Conservation (phyloP, 2,113 vertebrate species). For the Eidolon helvum region DNA sequence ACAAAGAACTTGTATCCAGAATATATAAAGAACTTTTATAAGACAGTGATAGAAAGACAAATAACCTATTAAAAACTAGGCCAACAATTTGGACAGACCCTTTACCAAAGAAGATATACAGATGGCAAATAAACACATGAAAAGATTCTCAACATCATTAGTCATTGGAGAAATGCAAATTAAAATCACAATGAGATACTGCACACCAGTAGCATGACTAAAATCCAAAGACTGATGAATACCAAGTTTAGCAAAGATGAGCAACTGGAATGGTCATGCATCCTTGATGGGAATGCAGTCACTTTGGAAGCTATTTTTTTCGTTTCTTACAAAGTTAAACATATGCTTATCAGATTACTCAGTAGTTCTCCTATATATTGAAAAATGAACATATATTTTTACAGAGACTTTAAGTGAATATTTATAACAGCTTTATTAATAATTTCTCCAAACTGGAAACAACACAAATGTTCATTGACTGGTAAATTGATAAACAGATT, state of each 20-base stretch:
- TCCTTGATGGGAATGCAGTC: neutral
- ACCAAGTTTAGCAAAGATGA: neutral
- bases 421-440: neutral
- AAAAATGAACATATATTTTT: neutral
- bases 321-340: conserved; percentile 30
- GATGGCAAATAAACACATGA: neutral
- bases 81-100: neutral
- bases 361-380: neutral
- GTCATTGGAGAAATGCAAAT: neutral
- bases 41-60: neutral
- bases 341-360: neutral
- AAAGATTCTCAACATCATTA: neutral
- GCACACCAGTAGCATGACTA: neutral
- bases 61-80: neutral
- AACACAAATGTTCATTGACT: neutral
- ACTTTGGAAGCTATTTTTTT: neutral
- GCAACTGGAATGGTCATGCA: neutral
- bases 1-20: neutral
- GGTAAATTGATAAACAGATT: neutral
- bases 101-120: neutral
- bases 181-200: neutral
- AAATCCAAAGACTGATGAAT: neutral
- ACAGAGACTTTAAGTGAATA: neutral
- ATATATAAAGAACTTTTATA: conserved; percentile 4
- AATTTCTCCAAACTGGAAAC: neutral